Evolutionary conservation across 2,113 vertebrate species (phyloP), one percentile per base, ranked within the genome.

Genomic region (Aptenodytes forsteri): DNA sequence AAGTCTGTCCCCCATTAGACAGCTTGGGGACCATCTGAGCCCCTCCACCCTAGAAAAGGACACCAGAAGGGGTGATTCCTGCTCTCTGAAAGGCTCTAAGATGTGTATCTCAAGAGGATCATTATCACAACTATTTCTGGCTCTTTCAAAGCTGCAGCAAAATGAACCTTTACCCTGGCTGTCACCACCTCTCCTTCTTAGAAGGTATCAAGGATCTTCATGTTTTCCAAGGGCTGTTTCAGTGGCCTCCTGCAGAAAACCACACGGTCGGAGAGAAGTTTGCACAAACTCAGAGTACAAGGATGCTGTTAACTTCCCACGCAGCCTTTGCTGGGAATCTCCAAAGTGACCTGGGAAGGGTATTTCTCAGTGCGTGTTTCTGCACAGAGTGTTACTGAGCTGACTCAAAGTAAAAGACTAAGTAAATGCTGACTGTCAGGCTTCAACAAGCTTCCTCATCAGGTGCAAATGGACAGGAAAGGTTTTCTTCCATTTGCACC

Each of bases 391-490:
- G 71, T 91, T 85, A 87, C 95, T 73, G 91, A 92, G 76, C 80
- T 95, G 89, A 83, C 70, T 96, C 34, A 14, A 94, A 89, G 54
- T 82, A 95, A 96, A 95, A 94, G 62, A 80, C 59, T 71, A 40
- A 83, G 50, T 50, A 86, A 91, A 89, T 42, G 64, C 50, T 55
- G 72, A 42, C 93, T 92, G 58, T 84, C 56, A 93, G 86, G 64
- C 54, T 96, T 75, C 87, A 76, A 93, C 76, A 94, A 87, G 89
- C 79, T 95, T 94, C 84, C 47, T 80, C 79, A 87, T 90, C 96
- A 97, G 93, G 97, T 97, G 96, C 62, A 93, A 98, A 97, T 97
- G 98, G 97, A 94, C 52, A 83, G 90, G 67, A 91, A 80, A 89
- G 72, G 30, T 85, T 92, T 93, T 79, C 77, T 89, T 97, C 97